Base-by-base conservation (phyloP, 2,797 vertebrate species). In the Microctenopoma lineatum region DNA sequence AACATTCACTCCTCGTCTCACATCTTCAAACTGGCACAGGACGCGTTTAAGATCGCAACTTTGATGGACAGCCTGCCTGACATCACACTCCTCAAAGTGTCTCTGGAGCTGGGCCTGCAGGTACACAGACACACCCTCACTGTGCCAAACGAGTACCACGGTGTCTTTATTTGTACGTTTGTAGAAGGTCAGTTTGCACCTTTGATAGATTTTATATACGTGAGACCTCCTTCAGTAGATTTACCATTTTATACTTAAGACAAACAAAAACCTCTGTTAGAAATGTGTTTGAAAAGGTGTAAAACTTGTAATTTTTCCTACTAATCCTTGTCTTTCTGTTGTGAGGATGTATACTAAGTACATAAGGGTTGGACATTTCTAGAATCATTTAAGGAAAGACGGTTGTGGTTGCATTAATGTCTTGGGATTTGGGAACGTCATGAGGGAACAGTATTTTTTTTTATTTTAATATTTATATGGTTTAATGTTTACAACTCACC, bases 1-100 rank as follows among this genome's bases (percentile, higher is more conserved):
- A 98, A 98, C 90, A 97, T 98, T 78, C 97, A 99, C 93, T 98
- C 97, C 68, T 99, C 97, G 84, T 98, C 97, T 70, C 97, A 99
- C 90, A 98, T 99, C 90, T 99, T 99, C 93, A 99, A 99, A 91
- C 96, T 99, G 90, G 97, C 97, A 85, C 97, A 99, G 83, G 97
- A 99, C 80, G 97, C 97, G 77, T 99, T 98, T 93, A 99, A 99
- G 95, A 99, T 99, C 80, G 97, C 97, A 88, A 98, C 97, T 16
- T 94, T 98, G 84, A 97, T 98, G 96, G 97, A 99, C 94, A 98
- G 94, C 90, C 93, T 99, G 89, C 97, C 97, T 39, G 97, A 99
- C 87, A 98, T 99, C 91, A 98, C 97, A 59, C 96, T 99, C 83
- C 93, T 98, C 83, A 99, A 99, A 94, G 97, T 99, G 66, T 97